phyloP scores from a whole-genome alignment of 2,797 vertebrate species.

The Atherinosoma microstoma region DNA sequence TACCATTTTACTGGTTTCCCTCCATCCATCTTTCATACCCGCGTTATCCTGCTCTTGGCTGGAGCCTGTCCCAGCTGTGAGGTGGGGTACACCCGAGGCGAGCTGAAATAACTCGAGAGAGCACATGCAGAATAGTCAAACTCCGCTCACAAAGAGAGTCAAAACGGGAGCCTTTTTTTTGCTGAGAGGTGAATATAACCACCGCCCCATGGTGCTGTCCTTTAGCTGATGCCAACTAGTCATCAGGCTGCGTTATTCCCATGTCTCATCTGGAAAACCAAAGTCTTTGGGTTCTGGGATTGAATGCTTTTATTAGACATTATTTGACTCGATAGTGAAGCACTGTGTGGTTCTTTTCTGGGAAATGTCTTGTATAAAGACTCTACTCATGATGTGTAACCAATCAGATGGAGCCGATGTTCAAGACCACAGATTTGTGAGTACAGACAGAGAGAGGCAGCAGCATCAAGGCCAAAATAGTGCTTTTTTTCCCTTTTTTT shows the following conservation, averaged over 20 bases:
- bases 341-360: neutral
- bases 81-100: neutral
- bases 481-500: neutral
- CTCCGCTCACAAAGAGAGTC: neutral
- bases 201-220: too few species aligned
- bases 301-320: neutral
- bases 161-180: neutral
- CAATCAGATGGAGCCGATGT: neutral
- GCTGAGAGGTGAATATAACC: too few species aligned
- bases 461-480: neutral
- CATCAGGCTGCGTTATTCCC: too few species aligned
- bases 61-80: too few species aligned
- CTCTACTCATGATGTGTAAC: neutral
- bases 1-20: neutral
- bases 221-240: too few species aligned
- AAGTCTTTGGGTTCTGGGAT: neutral
- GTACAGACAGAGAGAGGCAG: neutral
- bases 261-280: neutral
- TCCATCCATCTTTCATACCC: neutral
- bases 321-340: neutral
- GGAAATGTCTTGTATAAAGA: neutral
- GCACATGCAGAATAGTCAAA: neutral
- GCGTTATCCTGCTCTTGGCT: too few species aligned
- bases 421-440: neutral
- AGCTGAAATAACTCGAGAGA: neutral